A percentile compares a stretch with the other conserved stretches of the same genome.
Conservation (phyloP, 2,113 vertebrate genomes). For the Scophthalmus maximus region DNA sequence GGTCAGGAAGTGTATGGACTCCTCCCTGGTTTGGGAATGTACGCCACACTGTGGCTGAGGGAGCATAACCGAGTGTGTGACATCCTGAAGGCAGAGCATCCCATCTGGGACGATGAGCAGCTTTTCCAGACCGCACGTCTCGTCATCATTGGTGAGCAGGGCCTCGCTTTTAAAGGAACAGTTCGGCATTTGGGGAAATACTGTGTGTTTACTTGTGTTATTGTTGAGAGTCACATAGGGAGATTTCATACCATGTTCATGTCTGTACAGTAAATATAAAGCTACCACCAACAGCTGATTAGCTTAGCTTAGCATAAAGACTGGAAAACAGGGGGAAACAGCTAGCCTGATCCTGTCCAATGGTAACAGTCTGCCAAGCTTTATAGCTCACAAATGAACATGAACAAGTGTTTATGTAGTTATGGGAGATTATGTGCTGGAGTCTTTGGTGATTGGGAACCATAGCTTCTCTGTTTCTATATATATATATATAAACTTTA, state of each 20-base stretch:
- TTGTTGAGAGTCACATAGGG: neutral
- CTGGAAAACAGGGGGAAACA: no score
- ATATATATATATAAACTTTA: no score
- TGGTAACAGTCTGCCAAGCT: neutral
- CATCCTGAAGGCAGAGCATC: constrained; percentile 89
- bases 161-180: neutral
- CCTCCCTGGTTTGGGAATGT: constrained; percentile 91
- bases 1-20: constrained; percentile 96
- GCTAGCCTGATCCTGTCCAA: neutral
- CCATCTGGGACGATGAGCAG: constrained; percentile 93
- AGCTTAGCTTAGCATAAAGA: no score
- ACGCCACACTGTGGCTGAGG: constrained; percentile 91
- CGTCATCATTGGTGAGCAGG: constrained; percentile 91
- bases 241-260: neutral
- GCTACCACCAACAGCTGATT: no score
- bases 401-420: no score
- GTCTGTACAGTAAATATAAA: no score
- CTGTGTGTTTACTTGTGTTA: neutral
- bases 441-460: no score
- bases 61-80: constrained; percentile 97
- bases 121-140: constrained; percentile 95
- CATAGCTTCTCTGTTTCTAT: no score
- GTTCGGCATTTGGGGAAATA: neutral
- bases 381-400: no score
- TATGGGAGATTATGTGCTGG: no score